These are phyloP conservation scores for Anguilla obscura DNA, from an alignment of 2,797 vertebrate genomes.

Conservation along the genomic window DNA sequence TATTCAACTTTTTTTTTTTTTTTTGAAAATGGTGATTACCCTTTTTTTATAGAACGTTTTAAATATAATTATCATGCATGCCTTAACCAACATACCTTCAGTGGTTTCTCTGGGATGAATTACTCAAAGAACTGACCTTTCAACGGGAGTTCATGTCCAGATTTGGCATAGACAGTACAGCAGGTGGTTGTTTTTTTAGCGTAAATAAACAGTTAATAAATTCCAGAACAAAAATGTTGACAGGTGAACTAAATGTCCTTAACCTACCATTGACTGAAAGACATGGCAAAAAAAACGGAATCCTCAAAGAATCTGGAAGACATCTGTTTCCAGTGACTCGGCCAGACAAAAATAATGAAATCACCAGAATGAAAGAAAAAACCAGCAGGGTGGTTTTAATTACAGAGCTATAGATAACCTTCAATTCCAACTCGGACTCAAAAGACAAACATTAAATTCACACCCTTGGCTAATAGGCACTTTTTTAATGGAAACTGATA, in stretches of 20 bases:
- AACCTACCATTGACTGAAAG: conserved; percentile 60
- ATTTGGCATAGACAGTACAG: conserved; percentile 54
- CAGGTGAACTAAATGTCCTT: conserved; percentile 75
- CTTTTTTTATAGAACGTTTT: not conserved
- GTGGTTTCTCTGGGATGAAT: conserved; percentile 27
- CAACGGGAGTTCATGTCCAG: conserved; percentile 37
- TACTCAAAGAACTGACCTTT: conserved; percentile 31
- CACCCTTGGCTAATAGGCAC: conserved; percentile 64
- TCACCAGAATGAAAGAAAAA: conserved; percentile 55
- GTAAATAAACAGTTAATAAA: conserved; percentile 64
- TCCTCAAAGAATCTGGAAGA: conserved; percentile 62
- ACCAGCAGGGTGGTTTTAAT: conserved; percentile 71
- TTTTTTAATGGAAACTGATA: conserved; percentile 67
- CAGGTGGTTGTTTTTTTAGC: conserved; percentile 65
- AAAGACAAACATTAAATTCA: conserved; percentile 68
- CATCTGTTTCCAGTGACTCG: conserved; percentile 75
- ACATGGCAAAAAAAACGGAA: conserved; percentile 64
- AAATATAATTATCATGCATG: conserved; percentile 30
- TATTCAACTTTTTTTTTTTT: conserved; percentile 23
- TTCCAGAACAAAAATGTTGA: conserved; percentile 68
- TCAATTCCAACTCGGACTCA: conserved; percentile 61
- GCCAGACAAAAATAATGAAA: conserved; percentile 72
- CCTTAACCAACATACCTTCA: conserved; percentile 9
- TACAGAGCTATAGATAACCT: conserved; percentile 73
- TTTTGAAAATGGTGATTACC: not conserved